These are phyloP conservation scores for Dorcus hopei DNA, from an alignment of 2,888 invertebrate genomes.

Conservation along the genomic window DNA sequence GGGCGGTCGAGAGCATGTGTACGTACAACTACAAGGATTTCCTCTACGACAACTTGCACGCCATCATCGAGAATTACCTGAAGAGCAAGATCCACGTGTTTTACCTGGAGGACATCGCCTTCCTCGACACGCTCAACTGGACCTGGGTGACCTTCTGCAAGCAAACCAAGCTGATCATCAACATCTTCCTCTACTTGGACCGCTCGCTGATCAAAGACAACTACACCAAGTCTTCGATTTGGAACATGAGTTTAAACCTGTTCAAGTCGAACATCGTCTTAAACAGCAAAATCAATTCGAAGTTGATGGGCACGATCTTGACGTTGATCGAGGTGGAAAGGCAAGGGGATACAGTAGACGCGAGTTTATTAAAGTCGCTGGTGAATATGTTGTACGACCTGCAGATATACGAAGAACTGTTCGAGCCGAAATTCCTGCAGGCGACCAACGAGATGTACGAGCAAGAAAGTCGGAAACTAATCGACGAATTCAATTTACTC, in stretches of 20 bases:
- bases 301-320: constrained; percentile 86
- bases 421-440: constrained; percentile 80
- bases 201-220: constrained; percentile 92
- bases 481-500: constrained; percentile 84
- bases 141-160: constrained; percentile 93
- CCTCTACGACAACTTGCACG: constrained; percentile 79
- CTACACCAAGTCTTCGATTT: constrained; percentile 86
- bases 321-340: constrained; percentile 86
- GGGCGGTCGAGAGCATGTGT: constrained; percentile 95
- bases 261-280: constrained; percentile 89
- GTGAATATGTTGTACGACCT: constrained; percentile 92
- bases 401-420: constrained; percentile 83
- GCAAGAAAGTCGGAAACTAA: constrained; percentile 82
- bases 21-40: constrained; percentile 87
- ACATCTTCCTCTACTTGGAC: constrained; percentile 94
- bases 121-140: constrained; percentile 82
- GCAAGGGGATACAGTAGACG: constrained; percentile 82
- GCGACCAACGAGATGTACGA: constrained; percentile 87
- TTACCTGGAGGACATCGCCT: constrained; percentile 78
- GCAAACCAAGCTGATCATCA: constrained; percentile 95
- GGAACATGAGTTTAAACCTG: constrained; percentile 92
- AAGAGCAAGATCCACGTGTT: constrained; percentile 82
- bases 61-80: constrained; percentile 79
- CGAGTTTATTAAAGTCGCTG: constrained; percentile 83
- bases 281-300: constrained; percentile 77